Base-by-base conservation (phyloP, 1,140 invertebrate genomes). In the Calephelis nemesis region DNA sequence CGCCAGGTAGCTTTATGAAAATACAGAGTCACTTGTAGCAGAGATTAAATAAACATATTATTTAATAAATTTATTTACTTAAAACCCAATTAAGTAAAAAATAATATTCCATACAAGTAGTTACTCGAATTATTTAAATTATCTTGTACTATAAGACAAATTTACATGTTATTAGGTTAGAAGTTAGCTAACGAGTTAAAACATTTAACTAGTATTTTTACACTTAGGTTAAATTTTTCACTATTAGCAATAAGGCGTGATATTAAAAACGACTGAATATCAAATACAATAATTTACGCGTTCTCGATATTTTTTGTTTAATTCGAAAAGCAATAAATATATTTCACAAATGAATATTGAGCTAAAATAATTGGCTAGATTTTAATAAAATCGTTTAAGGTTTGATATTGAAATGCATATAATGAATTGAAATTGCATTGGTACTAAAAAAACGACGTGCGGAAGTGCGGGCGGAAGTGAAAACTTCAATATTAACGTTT, bases 241-340 rank as follows among this genome's bases (percentile, higher is more conserved):
- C 50, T 52, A 19, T 15, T 52, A 19, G 15, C 4, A 7, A 52
- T 52, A 52, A 15, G 52, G 15, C 52, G 52, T 54, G 52, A 54
- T 54, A 54, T 54, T 54, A 54, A 54, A 45, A 45, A 45, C 19
- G 52, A 54, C 52, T 54, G 52, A 54, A 45, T 45, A 45, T 54
- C 19, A 30, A 54, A 54, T 54, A 54, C 52, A 54, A 54, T 54
- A 54, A 54, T 54, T 54, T 30, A 54, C 15, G 15, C 19, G 19
- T 19, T 30, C 8, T 9, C 15, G 5, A 54, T 54, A 19, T 5
- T 15, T 54, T 19, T 19, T 30, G 15, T 54, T 54, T 19, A 10
- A 54, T 1, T 9, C 50, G 15, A 52, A 66, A 63, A 71, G 62
- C 60, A 68, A 64, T 50, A 54, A 54, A 19, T 15, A 19, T 30